Conservation (phyloP, 2,888 invertebrate genomes). For the Geophilus truncorum region DNA sequence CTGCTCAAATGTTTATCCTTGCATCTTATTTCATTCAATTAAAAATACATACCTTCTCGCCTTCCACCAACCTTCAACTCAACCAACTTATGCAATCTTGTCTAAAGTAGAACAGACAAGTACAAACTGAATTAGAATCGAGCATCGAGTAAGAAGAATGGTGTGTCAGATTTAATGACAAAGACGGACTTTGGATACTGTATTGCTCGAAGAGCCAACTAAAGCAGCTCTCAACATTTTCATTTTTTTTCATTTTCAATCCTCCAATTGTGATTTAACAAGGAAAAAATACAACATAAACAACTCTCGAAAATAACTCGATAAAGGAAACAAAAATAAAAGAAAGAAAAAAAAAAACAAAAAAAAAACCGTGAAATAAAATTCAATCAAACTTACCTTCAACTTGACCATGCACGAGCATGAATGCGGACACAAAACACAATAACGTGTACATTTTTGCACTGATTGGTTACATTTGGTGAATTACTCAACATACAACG, state of each 20-base stretch:
- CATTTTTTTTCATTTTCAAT: too few relatives aligned
- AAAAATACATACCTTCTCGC: background rate
- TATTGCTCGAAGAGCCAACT: background rate
- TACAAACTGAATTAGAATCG: background rate
- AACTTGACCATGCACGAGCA: background rate
- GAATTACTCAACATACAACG: background rate
- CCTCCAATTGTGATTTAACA: too few relatives aligned
- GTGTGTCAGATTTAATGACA: conserved; percentile 5
- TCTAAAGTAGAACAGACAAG: conserved; percentile 6
- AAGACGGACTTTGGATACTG: background rate
- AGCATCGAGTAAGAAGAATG: background rate
- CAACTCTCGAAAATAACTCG: too few relatives aligned
- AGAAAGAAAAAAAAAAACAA: background rate
- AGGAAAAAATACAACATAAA: too few relatives aligned
- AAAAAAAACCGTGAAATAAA: background rate
- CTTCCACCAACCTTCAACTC: background rate
- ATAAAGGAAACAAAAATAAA: background rate
- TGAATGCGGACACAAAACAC: background rate
- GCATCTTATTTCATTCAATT: background rate
- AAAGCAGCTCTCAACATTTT: background rate
- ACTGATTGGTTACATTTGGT: background rate
- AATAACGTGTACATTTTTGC: background rate
- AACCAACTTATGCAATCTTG: background rate
- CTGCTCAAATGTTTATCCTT: background rate
- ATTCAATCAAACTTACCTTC: background rate